Percentiles rank a stretch among this genome's conserved stretches.
These are phyloP conservation scores for Apoda limacodes DNA, from an alignment of 2,888 invertebrate species.

Conservation along the genomic window DNA sequence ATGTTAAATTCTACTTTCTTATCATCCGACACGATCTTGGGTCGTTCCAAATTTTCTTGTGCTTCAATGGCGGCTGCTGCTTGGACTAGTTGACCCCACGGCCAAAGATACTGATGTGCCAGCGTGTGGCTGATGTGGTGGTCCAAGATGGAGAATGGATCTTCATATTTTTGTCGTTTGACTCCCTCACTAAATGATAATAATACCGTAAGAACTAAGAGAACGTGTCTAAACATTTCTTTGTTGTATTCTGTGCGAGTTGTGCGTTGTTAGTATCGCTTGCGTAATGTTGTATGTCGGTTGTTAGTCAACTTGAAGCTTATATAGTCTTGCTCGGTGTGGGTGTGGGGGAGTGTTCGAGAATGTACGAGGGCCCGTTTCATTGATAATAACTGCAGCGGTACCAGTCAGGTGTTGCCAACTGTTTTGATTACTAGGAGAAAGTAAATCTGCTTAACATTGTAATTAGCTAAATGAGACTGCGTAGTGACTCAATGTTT, in stretches of 20 bases:
- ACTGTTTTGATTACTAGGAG: slow-evolving; percentile 38
- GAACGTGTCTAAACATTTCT: slow-evolving; percentile 41
- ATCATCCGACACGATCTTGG: slow-evolving; percentile 43
- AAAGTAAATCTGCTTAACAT: slow-evolving; percentile 22
- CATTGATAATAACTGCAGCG: slow-evolving; percentile 47
- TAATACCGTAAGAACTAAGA: slow-evolving; percentile 33
- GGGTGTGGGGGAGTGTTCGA: slow-evolving; percentile 43
- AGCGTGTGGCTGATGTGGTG: slow-evolving; percentile 46
- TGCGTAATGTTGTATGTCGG: slow-evolving; percentile 33
- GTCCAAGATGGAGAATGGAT: slow-evolving; percentile 48
- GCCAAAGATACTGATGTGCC: slow-evolving; percentile 52
- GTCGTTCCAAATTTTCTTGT: slow-evolving; percentile 43
- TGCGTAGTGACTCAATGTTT: slow-evolving; percentile 3
- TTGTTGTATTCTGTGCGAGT: slow-evolving; percentile 19
- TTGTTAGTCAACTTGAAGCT: slow-evolving; percentile 25
- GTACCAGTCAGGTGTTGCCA: slow-evolving; percentile 41
- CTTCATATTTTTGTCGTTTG: slow-evolving; percentile 32
- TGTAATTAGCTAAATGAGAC: slow-evolving; percentile 15
- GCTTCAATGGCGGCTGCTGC: slow-evolving; percentile 42
- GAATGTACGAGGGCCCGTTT: slow-evolving; percentile 45
- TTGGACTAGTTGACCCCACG: slow-evolving; percentile 51
- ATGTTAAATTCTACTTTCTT: slow-evolving; percentile 44
- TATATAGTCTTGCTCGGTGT: slow-evolving; percentile 50
- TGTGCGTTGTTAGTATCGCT: slow-evolving; percentile 20
- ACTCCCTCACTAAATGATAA: slow-evolving; percentile 31